Conservation (phyloP, 2,888 invertebrate species). For the Geophilus truncorum region DNA sequence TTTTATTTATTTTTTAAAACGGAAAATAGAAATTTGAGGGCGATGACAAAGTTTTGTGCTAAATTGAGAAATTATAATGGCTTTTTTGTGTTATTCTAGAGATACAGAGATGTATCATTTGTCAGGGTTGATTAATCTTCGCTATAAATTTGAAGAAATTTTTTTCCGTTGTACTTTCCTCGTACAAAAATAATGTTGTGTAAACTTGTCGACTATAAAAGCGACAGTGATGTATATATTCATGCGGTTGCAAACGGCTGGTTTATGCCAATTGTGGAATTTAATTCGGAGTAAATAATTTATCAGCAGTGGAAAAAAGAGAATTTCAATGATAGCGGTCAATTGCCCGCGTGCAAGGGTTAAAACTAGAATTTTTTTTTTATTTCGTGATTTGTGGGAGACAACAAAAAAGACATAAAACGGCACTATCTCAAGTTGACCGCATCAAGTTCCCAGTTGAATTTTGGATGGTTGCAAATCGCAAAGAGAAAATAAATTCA, state of each 20-base stretch:
- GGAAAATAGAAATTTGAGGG: not conserved
- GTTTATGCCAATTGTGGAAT: not conserved
- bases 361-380: too few species aligned
- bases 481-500: constrained; percentile 19
- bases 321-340: too few species aligned
- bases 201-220: not conserved
- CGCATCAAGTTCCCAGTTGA: not conserved
- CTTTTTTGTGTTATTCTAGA: not conserved
- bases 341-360: too few species aligned
- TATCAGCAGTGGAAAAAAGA: not conserved
- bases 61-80: constrained; percentile 13
- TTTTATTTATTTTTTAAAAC: not conserved
- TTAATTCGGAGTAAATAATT: not conserved
- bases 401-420: constrained; percentile 7
- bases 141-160: not conserved
- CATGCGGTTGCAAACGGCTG: not conserved
- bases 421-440: not conserved
- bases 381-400: not conserved
- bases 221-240: not conserved
- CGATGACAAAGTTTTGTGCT: constrained; percentile 14
- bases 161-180: not conserved
- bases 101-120: constrained; percentile 20
- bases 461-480: constrained; percentile 19
- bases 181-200: not conserved
- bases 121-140: constrained; percentile 4